Evolutionary conservation across 2,113 vertebrate species (phyloP).

Genomic region (Entelurus aequoreus): DNA sequence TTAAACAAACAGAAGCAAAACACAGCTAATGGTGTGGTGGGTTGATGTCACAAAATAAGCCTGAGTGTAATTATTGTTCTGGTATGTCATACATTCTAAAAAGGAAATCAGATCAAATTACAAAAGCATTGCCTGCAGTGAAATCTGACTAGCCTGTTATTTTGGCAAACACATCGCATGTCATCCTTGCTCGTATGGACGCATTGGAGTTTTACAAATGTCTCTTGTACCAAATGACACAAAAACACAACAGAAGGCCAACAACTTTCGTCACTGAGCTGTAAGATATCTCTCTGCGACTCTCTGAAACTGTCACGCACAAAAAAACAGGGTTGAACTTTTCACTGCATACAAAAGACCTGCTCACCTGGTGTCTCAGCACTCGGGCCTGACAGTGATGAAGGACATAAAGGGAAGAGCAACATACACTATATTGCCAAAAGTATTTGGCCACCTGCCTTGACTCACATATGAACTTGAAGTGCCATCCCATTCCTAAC

Average conservation of each 20-base stretch:
- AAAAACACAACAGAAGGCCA: slow-evolving; percentile 39
- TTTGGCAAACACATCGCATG: slow-evolving; percentile 39
- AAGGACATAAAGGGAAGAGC: slow-evolving; percentile 8
- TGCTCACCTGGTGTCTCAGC: background rate
- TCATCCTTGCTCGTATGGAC: slow-evolving; percentile 43
- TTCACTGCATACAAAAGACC: slow-evolving; percentile 21
- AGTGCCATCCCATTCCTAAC: too few species aligned
- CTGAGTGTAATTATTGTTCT: slow-evolving; percentile 12
- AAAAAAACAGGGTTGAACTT: slow-evolving; percentile 31
- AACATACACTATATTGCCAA: background rate
- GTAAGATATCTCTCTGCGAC: slow-evolving; percentile 31
- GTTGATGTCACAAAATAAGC: background rate
- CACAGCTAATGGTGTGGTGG: too few species aligned
- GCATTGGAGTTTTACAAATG: slow-evolving; percentile 44
- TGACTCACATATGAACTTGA: too few species aligned
- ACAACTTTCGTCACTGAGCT: slow-evolving; percentile 37
- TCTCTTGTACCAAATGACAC: slow-evolving; percentile 44
- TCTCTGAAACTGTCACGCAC: slow-evolving; percentile 15
- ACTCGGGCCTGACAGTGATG: slow-evolving; percentile 27
- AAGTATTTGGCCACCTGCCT: too few species aligned
- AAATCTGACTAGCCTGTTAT: slow-evolving; percentile 17
- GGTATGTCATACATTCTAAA: slow-evolving; percentile 16
- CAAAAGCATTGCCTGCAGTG: slow-evolving; percentile 11
- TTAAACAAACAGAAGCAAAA: background rate
- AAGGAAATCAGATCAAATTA: slow-evolving; percentile 36